phyloP scores from a whole-genome alignment of 2,888 invertebrate genomes.

The Muscina levida region DNA sequence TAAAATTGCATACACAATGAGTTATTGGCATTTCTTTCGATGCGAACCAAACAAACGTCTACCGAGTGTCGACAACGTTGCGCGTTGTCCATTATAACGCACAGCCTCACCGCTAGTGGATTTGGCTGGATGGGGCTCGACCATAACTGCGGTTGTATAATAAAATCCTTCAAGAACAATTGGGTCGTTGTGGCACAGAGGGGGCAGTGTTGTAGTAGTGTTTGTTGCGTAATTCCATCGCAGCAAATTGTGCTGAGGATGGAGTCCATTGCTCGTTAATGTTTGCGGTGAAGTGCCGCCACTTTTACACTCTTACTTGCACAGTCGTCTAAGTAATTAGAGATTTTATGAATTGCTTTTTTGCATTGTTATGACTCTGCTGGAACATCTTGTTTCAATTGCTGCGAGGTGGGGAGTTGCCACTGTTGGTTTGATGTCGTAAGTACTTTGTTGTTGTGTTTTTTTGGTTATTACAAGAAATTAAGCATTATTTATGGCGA shows the following conservation, averaged over 20 bases:
- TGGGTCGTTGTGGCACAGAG: not conserved
- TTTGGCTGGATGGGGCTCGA: constrained; percentile 3
- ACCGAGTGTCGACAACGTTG: constrained; percentile 15
- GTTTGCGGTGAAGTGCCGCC: constrained; percentile 11
- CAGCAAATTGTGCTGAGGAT: not conserved
- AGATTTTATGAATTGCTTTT: constrained; percentile 49
- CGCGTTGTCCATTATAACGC: not conserved
- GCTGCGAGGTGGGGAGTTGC: constrained; percentile 11
- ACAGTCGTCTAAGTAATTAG: constrained; percentile 41
- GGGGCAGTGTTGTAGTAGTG: not conserved
- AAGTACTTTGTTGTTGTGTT: constrained; percentile 1
- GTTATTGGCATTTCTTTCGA: constrained; percentile 51
- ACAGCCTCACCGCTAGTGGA: not conserved
- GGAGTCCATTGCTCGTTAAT: not conserved
- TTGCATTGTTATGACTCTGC: constrained; percentile 36
- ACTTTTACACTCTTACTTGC: constrained; percentile 15
- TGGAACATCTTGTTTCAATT: constrained; percentile 60
- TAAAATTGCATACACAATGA: constrained; percentile 53
- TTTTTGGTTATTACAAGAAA: constrained; percentile 28
- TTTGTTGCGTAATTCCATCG: too few species aligned
- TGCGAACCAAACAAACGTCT: constrained; percentile 9
- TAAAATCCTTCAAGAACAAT: constrained; percentile 14
- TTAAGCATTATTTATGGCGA: constrained; percentile 49
- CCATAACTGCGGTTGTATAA: constrained; percentile 42
- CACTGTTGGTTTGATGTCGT: not conserved